Evolutionary conservation across 2,888 invertebrate species (phyloP), one percentile per base, ranked within the genome.

Genomic region (Cephus nigrinus): DNA sequence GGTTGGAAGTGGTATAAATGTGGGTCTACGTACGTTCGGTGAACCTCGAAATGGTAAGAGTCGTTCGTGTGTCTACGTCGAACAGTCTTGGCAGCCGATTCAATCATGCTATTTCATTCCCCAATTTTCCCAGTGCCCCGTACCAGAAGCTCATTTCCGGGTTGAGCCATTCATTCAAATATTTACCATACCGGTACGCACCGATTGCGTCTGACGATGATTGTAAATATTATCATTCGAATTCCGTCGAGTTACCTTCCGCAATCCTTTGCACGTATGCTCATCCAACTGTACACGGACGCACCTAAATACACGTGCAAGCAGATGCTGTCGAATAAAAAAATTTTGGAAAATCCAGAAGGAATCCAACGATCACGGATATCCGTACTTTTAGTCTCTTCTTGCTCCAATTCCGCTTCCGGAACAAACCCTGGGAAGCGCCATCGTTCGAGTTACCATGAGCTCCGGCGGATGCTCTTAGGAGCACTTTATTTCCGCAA

Each of bases 11-110:
- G 23, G 55, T 23, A 55, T 23, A 15, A 55, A 23, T 9, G 55
- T 55, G 23, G 55, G 23, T 35, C 55, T 23, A 55, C 55, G 55
- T 55, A 55, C 55, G 55, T 55, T 55, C 23, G 55, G 55, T 55
- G 55, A 55, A 55, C 55, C 55, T 23, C 23, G 55, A 55, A 55
- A 55, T 55, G 55, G 55, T 55, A 31, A 71, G 32, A 71, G 71
- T 71, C 71, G 30, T 71, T 31, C 71, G 15, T 71, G 71, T 71
- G 33, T 71, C 71, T 33, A 71, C 71, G 71, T 71, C 71, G 71
- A 32, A 23, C 69, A 12, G 69, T 32, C 69, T 69, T 30, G 69
- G 32, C 30, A 32, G 12, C 12, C 4, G 69, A 69, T 69, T 69
- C 69, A 32, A 30, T 69, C 69, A 32, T 69, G 69, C 69, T 4